phyloP scores from a whole-genome alignment of 2,113 vertebrate species.

The Emydocephalus ijimae region DNA sequence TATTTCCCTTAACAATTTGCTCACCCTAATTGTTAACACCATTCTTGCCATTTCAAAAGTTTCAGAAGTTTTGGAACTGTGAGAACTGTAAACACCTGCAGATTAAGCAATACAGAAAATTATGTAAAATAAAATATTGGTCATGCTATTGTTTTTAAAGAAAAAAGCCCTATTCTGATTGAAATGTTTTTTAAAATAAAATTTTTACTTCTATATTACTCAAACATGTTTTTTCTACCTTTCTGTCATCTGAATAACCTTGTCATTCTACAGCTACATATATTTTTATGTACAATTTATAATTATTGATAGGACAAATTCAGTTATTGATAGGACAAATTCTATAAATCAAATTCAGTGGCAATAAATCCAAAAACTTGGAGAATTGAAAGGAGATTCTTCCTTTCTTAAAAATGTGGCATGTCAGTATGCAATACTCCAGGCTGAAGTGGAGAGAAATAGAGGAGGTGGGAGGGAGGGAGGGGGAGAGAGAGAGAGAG shows the following conservation, averaged over 20 bases:
- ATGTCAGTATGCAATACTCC: not conserved
- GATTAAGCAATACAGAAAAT: constrained; percentile 22
- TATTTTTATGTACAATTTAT: not conserved
- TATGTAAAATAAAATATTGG: not conserved
- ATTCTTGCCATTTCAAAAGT: constrained; percentile 60
- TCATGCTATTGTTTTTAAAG: not conserved
- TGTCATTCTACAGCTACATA: not conserved
- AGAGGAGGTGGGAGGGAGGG: not conserved
- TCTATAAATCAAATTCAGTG: not conserved
- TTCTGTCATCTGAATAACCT: not conserved
- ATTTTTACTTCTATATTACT: not conserved
- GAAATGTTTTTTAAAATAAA: not conserved
- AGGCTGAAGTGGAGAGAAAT: not conserved
- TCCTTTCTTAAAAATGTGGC: not conserved
- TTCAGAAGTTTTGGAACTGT: constrained; percentile 49
- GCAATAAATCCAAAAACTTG: not conserved
- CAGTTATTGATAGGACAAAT: not conserved
- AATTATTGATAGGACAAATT: not conserved
- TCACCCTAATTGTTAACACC: constrained; percentile 64
- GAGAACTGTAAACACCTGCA: constrained; percentile 42
- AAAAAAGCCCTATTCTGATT: not conserved
- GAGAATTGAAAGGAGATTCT: not conserved
- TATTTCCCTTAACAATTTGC: constrained; percentile 69
- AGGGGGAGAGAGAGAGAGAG: not conserved
- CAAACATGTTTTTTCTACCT: not conserved